phyloP scores from a whole-genome alignment of 2,888 invertebrate species.

The Leptinotarsa rubiginosa region DNA sequence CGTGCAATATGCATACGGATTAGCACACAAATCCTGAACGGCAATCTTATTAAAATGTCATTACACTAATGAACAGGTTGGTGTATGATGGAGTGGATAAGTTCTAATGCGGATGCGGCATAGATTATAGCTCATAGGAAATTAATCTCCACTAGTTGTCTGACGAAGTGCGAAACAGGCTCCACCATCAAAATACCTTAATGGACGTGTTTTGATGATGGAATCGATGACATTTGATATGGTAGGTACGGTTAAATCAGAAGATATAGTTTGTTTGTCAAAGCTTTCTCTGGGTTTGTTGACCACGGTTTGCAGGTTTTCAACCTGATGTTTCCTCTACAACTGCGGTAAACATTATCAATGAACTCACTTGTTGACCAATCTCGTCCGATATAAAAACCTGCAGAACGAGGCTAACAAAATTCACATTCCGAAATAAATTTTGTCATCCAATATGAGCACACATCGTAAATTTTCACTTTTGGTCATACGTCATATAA shows the following conservation, averaged over 20 bases:
- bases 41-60: constrained; percentile 46
- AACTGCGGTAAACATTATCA: no score
- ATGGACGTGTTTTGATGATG: background rate
- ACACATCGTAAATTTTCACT: no score
- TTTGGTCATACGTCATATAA: no score
- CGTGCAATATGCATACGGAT: constrained; percentile 31
- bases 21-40: constrained; percentile 20
- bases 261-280: background rate
- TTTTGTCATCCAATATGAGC: no score
- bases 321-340: no score
- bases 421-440: no score
- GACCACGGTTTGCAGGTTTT: no score
- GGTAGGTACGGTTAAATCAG: background rate
- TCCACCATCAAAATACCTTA: no score
- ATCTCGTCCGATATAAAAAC: no score
- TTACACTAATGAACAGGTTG: constrained; percentile 45
- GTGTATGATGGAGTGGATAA: constrained; percentile 41
- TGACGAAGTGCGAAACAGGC: background rate
- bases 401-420: no score
- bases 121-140: constrained; percentile 35
- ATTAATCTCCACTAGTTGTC: constrained; percentile 8
- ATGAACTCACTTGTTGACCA: no score
- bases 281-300: no score
- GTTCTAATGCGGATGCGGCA: constrained; percentile 36
- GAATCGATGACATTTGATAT: background rate